phyloP scores from a whole-genome alignment of 2,113 vertebrate species.

The Oreochromis tanganicae region DNA sequence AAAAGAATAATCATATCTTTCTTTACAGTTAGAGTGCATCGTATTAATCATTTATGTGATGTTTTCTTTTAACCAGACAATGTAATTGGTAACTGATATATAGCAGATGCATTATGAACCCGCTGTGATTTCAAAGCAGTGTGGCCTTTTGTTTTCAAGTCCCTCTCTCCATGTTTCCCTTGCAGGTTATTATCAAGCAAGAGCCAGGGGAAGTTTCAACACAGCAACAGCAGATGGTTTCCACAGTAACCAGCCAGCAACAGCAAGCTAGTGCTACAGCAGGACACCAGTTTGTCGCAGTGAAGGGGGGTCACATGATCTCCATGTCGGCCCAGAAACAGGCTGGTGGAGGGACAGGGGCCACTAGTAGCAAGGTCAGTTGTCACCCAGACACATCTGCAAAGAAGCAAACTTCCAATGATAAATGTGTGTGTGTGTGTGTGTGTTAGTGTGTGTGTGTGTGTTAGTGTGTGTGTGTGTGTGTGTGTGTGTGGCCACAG shows the following conservation, averaged over 20 bases:
- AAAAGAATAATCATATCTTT: background rate
- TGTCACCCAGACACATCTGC: background rate
- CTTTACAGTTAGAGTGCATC: background rate
- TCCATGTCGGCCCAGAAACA: conserved; percentile 92
- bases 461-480: background rate
- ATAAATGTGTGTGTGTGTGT: background rate
- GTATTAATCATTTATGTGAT: background rate
- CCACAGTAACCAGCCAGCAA: conserved; percentile 77
- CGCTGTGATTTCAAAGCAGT: background rate
- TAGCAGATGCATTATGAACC: background rate
- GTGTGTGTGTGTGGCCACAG: background rate
- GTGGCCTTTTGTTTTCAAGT: background rate
- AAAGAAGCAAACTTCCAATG: background rate
- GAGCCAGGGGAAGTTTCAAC: conserved; percentile 88
- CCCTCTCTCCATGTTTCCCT: background rate
- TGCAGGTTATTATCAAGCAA: conserved; percentile 97
- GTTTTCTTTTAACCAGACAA: background rate
- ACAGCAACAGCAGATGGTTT: conserved; percentile 71
- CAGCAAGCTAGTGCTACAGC: conserved; percentile 61
- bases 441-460: background rate
- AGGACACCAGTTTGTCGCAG: conserved; percentile 89
- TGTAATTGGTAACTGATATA: background rate
- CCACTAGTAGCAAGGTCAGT: conserved; percentile 80
- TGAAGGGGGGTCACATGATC: conserved; percentile 95
- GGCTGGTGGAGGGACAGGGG: conserved; percentile 66